Conservation (phyloP, 35 echinoderm and acorn worm genomes). For the Holothuria glaberrima region DNA sequence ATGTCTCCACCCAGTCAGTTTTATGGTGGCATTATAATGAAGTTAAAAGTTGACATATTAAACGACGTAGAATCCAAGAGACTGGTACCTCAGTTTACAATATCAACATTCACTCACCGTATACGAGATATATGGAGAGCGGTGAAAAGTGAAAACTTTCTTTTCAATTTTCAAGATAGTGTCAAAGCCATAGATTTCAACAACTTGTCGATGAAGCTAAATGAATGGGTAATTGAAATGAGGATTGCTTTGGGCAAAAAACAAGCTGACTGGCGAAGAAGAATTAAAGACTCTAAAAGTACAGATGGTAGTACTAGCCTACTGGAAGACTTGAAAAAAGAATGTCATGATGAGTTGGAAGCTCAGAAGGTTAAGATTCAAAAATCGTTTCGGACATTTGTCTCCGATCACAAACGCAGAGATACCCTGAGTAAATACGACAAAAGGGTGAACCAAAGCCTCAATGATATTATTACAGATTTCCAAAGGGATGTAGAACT, state of each 20-base stretch:
- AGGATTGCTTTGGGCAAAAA: neutral
- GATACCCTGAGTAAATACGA: neutral
- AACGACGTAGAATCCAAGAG: neutral
- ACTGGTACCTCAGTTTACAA: neutral
- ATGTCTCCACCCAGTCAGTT: neutral
- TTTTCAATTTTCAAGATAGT: too few relatives aligned
- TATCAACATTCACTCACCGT: constrained; percentile 1
- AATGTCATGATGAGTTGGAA: neutral
- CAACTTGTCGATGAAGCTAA: neutral
- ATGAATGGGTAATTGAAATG: neutral
- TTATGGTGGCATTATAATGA: neutral
- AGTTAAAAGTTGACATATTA: neutral
- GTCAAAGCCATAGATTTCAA: too few relatives aligned
- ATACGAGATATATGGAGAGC: constrained; percentile 31
- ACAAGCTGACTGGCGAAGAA: neutral
- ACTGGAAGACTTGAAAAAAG: neutral
- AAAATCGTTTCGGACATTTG: too few relatives aligned
- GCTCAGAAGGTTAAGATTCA: neutral
- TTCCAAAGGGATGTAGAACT: neutral
- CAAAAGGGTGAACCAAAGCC: neutral
- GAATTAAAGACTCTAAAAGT: neutral
- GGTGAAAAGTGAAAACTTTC: constrained; percentile 6
- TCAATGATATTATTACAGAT: neutral
- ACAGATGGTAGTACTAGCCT: neutral
- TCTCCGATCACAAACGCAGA: neutral